Conservation (phyloP, 53 echinoderm and acorn worm genomes). For the Apostichopus leukothele region DNA sequence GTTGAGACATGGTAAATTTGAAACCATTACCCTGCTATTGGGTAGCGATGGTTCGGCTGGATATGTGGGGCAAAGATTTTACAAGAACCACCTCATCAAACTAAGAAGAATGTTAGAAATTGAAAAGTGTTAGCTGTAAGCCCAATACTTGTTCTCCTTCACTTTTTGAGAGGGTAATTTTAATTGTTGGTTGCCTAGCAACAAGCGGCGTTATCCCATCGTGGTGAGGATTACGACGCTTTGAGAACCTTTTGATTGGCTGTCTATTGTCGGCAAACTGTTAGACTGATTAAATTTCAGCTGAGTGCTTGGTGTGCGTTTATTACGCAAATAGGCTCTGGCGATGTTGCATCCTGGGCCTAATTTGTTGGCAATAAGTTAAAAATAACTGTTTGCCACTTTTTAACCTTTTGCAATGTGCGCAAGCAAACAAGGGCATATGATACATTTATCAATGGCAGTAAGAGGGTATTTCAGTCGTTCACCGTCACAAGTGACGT, state of each 20-base stretch:
- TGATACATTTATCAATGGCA: constrained; percentile 29
- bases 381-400: constrained; percentile 28
- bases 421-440: constrained; percentile 40
- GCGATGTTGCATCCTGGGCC: constrained; percentile 20
- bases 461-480: not conserved
- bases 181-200: constrained; percentile 40
- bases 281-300: constrained; percentile 43
- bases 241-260: constrained; percentile 40
- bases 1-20: too few relatives aligned
- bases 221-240: constrained; percentile 41
- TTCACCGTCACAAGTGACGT: constrained; percentile 33
- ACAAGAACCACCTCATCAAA: not conserved
- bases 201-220: constrained; percentile 25
- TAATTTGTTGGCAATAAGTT: constrained; percentile 29
- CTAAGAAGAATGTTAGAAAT: constrained; percentile 8
- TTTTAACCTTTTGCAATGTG: constrained; percentile 22
- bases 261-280: constrained; percentile 36
- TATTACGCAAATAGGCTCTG: constrained; percentile 34
- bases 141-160: constrained; percentile 24
- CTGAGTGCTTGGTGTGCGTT: constrained; percentile 18
- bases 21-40: too few relatives aligned
- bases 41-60: too few relatives aligned
- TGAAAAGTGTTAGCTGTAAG: constrained; percentile 35
- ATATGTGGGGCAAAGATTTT: not conserved
- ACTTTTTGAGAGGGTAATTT: constrained; percentile 38